A percentile compares a stretch with the other conserved stretches of the same genome.
Conservation (phyloP, 2,888 invertebrate genomes). For the Cosmopolites sordidus region DNA sequence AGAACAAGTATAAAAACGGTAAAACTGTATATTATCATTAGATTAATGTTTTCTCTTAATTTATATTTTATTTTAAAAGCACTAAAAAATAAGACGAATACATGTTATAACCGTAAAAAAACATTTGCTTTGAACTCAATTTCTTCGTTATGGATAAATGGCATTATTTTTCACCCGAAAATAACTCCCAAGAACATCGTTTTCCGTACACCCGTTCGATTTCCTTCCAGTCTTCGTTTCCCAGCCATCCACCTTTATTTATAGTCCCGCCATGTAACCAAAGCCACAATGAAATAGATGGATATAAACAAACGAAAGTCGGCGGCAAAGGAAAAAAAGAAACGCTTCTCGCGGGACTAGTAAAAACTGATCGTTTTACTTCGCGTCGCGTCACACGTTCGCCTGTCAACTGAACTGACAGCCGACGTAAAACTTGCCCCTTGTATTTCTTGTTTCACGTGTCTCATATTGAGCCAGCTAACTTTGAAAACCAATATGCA, state of each 20-base stretch:
- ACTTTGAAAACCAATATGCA: not conserved
- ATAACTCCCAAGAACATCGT: too few relatives aligned
- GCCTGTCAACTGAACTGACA: conserved; percentile 1
- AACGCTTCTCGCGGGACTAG: not conserved
- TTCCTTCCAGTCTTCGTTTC: too few relatives aligned
- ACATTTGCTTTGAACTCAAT: too few relatives aligned
- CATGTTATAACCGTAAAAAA: too few relatives aligned
- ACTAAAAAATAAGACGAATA: too few relatives aligned
- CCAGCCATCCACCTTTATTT: not conserved
- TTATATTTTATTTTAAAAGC: too few relatives aligned
- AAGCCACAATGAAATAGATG: conserved; percentile 12
- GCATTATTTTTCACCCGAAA: too few relatives aligned
- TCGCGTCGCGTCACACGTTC: not conserved
- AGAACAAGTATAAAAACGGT: too few relatives aligned
- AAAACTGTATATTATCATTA: too few relatives aligned
- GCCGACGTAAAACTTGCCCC: not conserved
- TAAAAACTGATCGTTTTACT: conserved; percentile 3
- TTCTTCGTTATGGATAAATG: too few relatives aligned
- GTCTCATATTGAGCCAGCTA: not conserved
- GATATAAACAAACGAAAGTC: conserved; percentile 15
- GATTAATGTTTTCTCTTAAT: too few relatives aligned
- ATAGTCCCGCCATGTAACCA: conserved; percentile 7
- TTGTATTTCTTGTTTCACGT: not conserved
- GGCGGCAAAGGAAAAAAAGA: conserved; percentile 7
- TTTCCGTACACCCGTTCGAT: too few relatives aligned